Percentiles rank a stretch among this genome's conserved stretches.
These are phyloP conservation scores for Slavum lentiscoides DNA, from an alignment of 2,888 invertebrate species.

Conservation along the genomic window DNA sequence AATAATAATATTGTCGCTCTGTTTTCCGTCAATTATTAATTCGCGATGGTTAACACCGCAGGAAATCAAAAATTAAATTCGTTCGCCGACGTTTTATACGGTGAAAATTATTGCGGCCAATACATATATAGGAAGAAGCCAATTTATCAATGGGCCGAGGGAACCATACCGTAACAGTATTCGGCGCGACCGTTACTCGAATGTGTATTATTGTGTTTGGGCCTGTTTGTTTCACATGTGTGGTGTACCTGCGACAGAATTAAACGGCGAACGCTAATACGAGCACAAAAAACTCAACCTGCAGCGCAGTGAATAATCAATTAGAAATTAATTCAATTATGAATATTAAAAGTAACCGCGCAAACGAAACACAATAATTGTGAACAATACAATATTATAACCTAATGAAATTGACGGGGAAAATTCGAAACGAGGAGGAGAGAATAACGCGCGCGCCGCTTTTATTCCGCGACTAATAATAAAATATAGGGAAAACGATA, in stretches of 20 bases:
- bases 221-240: conserved; percentile 5
- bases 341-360: background rate
- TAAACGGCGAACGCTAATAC: background rate
- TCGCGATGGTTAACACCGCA: background rate
- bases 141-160: conserved; percentile 40
- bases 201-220: background rate
- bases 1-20: no score
- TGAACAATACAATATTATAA: no score
- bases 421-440: no score
- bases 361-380: no score
- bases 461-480: no score
- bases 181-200: background rate
- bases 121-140: conserved; percentile 29
- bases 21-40: background rate
- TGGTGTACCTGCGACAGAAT: background rate
- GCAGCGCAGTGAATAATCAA: background rate
- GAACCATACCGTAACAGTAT: background rate
- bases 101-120: conserved; percentile 1
- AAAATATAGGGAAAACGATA: no score
- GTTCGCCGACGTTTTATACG: background rate
- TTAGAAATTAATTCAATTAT: background rate
- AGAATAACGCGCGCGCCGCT: no score
- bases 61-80: conserved; percentile 35
- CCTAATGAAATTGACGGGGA: no score
- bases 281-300: no score